phyloP scores from a whole-genome alignment of 2,797 vertebrate genomes.

The Rhodeus uyekii region DNA sequence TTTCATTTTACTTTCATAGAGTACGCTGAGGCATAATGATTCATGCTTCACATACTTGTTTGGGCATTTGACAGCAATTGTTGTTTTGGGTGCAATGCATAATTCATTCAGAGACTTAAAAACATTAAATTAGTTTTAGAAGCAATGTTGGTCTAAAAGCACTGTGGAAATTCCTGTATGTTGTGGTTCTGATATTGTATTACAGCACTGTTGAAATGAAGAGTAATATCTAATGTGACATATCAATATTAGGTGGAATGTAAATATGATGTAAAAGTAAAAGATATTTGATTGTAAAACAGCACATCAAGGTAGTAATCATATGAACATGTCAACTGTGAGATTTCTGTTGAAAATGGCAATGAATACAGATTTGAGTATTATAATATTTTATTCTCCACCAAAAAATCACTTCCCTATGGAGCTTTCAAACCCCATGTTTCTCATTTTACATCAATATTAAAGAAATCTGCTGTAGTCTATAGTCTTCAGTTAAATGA shows the following conservation, averaged over 20 bases:
- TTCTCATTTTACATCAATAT: constrained; percentile 42
- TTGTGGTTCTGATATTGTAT: not conserved
- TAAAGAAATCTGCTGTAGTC: constrained; percentile 11
- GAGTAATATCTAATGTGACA: constrained; percentile 11
- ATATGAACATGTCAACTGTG: constrained; percentile 21
- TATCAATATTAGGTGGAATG: not conserved
- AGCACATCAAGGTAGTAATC: constrained; percentile 21
- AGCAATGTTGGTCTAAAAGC: constrained; percentile 6
- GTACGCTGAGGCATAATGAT: not conserved
- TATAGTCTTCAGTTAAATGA: constrained; percentile 45
- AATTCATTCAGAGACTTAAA: constrained; percentile 4
- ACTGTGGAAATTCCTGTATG: not conserved
- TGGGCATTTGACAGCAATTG: constrained; percentile 14
- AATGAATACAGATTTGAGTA: constrained; percentile 34
- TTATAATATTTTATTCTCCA: constrained; percentile 27
- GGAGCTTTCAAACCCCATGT: constrained; percentile 43
- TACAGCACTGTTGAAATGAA: not conserved
- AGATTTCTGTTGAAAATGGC: constrained; percentile 23
- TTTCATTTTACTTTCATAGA: not conserved
- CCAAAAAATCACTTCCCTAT: constrained; percentile 36
- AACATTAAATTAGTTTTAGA: not conserved
- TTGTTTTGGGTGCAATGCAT: constrained; percentile 9
- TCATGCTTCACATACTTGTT: constrained; percentile 1
- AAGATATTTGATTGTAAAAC: constrained; percentile 25
- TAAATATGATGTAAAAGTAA: constrained; percentile 17